Base-by-base conservation (phyloP, 2,797 vertebrate genomes). In the Aeoliscus strigatus region DNA sequence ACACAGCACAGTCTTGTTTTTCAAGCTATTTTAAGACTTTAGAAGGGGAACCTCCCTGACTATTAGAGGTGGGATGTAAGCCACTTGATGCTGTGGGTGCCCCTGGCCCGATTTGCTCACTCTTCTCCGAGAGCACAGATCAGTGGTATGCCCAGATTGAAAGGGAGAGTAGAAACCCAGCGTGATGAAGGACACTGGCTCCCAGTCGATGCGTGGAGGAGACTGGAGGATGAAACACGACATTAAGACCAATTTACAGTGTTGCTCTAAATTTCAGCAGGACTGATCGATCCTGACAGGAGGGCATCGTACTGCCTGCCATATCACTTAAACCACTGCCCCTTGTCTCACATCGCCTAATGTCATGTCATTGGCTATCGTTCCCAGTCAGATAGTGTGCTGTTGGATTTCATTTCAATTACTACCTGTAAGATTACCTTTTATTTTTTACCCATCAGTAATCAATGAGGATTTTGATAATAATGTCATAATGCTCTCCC, bases 271-370 rank as follows among this genome's bases (percentile, higher is more conserved):
- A 88, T 87, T 89, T 88, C 81, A 86, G 82, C 71, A 71, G 78
- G 84, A 81, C 76, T 87, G 87, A 89, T 89, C 83, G 86, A 88
- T 88, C 81, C 84, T 88, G 87, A 90, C 87, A 87, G 87, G 77
- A 83, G 86, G 86, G 83, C 86, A 87, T 78, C 78, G 68, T 79
- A 76, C 81, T 57, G 80, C 81, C 82, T 82, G 84, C 81, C 83
- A 83, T 83, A 87, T 85, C 86, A 87, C 87, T 89, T 88, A 86
- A 87, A 86, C 83, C 83, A 75, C 72, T 83, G 75, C 68, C 83
- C 80, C 80, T 73, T 71, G 75, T 73, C 72, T 83, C 73, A 57
- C 71, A 75, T 75, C 80, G 73, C 74, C 83, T 85, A 87, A 86
- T 86, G 85, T 84, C 78, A 85, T 80, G 80, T 84, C 81, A 82